These are phyloP conservation scores for Dascyllus trimaculatus DNA, from an alignment of 2,113 vertebrate species.

Conservation along the genomic window DNA sequence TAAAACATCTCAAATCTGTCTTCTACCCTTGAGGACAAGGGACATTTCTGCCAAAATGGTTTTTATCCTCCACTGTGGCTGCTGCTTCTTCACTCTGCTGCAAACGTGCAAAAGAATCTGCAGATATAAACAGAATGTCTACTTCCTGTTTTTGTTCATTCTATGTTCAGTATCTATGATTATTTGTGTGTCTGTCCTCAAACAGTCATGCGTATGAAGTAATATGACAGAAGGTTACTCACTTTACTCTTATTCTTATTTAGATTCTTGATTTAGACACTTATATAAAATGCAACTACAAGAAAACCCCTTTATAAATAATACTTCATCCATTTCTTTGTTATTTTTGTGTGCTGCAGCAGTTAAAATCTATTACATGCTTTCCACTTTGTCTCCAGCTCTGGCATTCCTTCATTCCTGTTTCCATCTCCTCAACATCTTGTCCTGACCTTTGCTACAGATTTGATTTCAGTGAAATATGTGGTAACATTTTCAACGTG, in stretches of 20 bases:
- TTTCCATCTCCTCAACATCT: background rate
- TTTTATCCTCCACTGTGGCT: too few species aligned
- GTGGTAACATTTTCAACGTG: too few species aligned
- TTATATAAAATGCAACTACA: background rate
- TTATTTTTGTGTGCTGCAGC: too few species aligned
- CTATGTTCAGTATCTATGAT: too few species aligned
- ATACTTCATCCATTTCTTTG: background rate
- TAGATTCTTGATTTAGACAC: background rate
- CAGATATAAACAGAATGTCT: background rate
- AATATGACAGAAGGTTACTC: too few species aligned
- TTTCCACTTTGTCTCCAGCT: background rate
- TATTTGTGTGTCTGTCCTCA: too few species aligned
- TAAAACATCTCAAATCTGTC: too few species aligned
- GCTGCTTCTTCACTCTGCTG: background rate
- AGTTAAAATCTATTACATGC: too few species aligned
- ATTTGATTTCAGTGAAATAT: constrained; percentile 33
- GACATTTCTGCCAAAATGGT: too few species aligned
- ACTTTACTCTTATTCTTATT: background rate
- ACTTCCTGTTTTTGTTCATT: too few species aligned
- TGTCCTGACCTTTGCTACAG: constrained; percentile 19
- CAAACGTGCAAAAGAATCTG: background rate
- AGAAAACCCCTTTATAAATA: background rate
- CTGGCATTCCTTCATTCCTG: constrained; percentile 22
- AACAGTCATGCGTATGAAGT: too few species aligned
- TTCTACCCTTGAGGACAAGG: too few species aligned